Base-by-base conservation (phyloP, 92 coral and sea anemone species). In the Chrysogorgia sp. region DNA sequence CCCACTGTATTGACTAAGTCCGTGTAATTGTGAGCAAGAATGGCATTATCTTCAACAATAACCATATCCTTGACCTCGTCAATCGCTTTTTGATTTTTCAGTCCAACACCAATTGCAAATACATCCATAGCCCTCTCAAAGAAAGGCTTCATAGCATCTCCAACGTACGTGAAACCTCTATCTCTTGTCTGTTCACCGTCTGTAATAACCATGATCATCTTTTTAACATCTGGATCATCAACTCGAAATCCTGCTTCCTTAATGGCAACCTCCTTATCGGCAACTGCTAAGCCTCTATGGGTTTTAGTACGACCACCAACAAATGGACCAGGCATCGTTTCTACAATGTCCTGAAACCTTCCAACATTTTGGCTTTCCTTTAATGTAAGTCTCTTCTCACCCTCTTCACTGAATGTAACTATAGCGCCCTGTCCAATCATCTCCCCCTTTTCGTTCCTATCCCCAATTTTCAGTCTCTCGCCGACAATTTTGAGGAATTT, bases 11-110 rank as follows among this genome's bases (percentile, higher is more conserved):
- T 53, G 57, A 85, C 41, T 59, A 93, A 61, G 9, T 81, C 91
- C n/a, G 52, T 65, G 72, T 79, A 91, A 63, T 77, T 83, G 10
- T 90, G 63, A 19, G 85, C 92, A 43, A 70, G 58, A 29, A 93
- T 67, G 20, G 83, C 82, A 61, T 91, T 84, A 47, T 91, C 90
- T 22, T 90, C 87, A 5, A 77, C 86, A 34, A 80, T 79, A 1
- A 85, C 92, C 47, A 93, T 74, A 45, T 81, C 81, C 13, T 53
- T 59, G 1, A 64, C 22, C 21, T 64, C 28, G 12, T 64, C 35
- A 32, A 7, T 64, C 34, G 71, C 71, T 32, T 34, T 64, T 32
- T 32, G 47, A 3, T 10, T 34, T 22, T 64, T 40, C 10, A 64
- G 48, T 6, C 22, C 48, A 14, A 64, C 71, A 22, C 71, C 71